Base-by-base conservation (phyloP, 2,113 vertebrate genomes). In the Dendrocopos noguchii region DNA sequence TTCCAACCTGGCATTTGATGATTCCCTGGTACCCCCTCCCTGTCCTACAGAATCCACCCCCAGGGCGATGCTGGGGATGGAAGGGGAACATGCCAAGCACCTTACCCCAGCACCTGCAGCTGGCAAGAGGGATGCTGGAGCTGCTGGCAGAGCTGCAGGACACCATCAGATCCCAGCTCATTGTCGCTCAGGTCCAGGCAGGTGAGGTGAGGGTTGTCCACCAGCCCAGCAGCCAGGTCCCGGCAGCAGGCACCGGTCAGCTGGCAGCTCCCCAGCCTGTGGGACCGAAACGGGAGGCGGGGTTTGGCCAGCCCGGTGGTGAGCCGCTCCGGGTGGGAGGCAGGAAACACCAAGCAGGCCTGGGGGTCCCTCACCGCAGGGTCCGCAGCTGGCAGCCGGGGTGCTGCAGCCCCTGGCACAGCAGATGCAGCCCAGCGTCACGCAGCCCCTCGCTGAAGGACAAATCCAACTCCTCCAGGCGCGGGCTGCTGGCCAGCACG, bases 391-490 rank as follows among this genome's bases (percentile, higher is more conserved):
- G 57, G 57, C 57, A 60, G 57, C 55, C 13, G 22, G 57, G 1
- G 2, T 52, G 50, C 70, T 6, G 57, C 4, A 96, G 87, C 27
- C 81, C 92, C 57, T 84, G 10, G 17, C 90, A 95, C 16, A 93
- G 92, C 63, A 84, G 44, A 55, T n/a, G 29, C 28, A 34, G 63
- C 0, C 95, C 74, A 0, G 53, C 33, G 0, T 95, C 94, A 0
- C 71, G 17, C 79, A 94, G 88, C 39, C 79, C 82, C 25, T 94
- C 55, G 0, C 33, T 95, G 88, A 87, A 94, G 75, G 92, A 94
- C 64, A 94, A 42, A 24, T 96, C 92, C 85, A 95, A 79, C 72
- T 95, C 95, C 44, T 87, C 85, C 67, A 94, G 82, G 67, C 4
- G 5, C 0, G 3, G 74, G 55, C 56, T 87, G 63, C 55, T 53